These are phyloP conservation scores for Crotalus adamanteus DNA, from an alignment of 2,797 vertebrate genomes.

Conservation along the genomic window DNA sequence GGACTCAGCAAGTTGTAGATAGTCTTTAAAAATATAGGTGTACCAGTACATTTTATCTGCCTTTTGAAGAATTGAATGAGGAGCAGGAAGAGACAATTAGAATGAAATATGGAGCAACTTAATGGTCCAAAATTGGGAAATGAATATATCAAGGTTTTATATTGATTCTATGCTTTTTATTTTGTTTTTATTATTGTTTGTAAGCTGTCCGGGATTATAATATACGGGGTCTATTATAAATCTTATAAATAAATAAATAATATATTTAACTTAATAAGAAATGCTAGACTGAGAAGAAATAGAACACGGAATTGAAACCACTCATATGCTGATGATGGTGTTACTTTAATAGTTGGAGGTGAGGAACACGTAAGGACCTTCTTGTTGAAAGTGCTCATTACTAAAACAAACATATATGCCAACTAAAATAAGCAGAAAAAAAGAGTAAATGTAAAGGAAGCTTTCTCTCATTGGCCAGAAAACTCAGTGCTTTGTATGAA, in stretches of 20 bases:
- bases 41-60: neutral
- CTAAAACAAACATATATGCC: neutral
- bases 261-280: neutral
- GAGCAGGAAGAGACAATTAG: neutral
- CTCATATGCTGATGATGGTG: neutral
- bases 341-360: neutral
- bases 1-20: neutral
- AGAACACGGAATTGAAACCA: neutral
- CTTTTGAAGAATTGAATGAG: neutral
- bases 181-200: neutral
- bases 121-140: neutral
- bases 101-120: neutral
- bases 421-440: neutral
- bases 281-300: neutral
- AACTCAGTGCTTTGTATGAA: neutral
- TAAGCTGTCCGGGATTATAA: neutral
- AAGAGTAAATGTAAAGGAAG: neutral
- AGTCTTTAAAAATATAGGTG: neutral
- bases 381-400: neutral
- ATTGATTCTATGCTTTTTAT: neutral
- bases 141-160: neutral
- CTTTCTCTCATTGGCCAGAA: neutral
- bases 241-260: neutral
- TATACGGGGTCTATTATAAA: neutral
- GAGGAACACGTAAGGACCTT: neutral